phyloP scores from a whole-genome alignment of 2,113 vertebrate genomes.

The Hystrix brachyura region DNA sequence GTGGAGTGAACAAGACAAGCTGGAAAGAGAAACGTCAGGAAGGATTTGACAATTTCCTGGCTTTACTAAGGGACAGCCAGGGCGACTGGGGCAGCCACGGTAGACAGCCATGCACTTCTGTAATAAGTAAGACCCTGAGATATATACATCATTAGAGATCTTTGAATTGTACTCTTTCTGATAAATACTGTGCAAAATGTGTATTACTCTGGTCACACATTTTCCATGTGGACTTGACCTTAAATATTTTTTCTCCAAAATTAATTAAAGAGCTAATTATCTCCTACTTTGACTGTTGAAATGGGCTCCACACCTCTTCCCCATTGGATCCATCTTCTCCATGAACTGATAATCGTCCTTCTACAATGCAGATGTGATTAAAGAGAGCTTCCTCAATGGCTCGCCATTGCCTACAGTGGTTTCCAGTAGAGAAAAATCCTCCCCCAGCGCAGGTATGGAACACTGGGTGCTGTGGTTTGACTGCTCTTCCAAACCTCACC shows the following conservation, averaged over 20 bases:
- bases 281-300: background rate
- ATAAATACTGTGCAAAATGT: background rate
- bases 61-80: background rate
- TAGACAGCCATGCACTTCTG: background rate
- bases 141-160: background rate
- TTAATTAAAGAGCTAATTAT: background rate
- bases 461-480: background rate
- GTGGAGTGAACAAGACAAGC: background rate
- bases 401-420: background rate
- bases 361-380: slow-evolving; percentile 19
- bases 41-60: background rate
- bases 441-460: background rate
- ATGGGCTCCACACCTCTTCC: background rate
- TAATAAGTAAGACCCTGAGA: background rate
- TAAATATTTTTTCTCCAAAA: background rate
- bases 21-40: background rate
- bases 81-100: background rate
- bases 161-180: background rate
- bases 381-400: background rate
- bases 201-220: background rate
- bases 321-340: background rate
- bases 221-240: background rate
- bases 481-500: background rate
- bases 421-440: background rate
- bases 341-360: background rate